These are phyloP conservation scores for Pterostichus niger DNA, from an alignment of 2,888 invertebrate genomes.

Conservation along the genomic window DNA sequence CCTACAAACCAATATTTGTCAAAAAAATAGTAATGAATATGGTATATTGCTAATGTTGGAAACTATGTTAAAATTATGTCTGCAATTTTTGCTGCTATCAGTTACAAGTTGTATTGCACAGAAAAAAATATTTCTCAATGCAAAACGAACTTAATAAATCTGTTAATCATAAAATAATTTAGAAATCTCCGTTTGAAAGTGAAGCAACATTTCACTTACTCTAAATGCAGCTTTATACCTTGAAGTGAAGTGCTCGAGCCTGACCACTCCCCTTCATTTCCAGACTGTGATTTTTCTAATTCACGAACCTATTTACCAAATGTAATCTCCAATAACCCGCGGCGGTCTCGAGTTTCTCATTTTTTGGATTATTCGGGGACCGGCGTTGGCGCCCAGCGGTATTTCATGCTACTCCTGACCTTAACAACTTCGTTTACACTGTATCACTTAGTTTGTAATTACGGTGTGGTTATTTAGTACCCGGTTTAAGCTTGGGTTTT, in stretches of 20 bases:
- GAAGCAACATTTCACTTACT: too few species aligned
- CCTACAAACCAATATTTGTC: not conserved
- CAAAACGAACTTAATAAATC: too few species aligned
- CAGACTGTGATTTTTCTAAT: conserved; percentile 11
- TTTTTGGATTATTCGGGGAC: conserved; percentile 23
- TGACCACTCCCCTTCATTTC: not conserved
- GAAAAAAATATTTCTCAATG: too few species aligned
- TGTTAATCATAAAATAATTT: too few species aligned
- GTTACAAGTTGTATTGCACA: too few species aligned
- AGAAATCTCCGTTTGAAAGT: too few species aligned
- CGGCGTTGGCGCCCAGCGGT: not conserved
- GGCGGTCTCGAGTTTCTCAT: conserved; percentile 18
- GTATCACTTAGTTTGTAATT: conserved; percentile 56
- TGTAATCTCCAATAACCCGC: conserved; percentile 45
- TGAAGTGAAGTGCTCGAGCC: not conserved
- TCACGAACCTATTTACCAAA: conserved; percentile 40
- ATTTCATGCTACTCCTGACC: conserved; percentile 44
- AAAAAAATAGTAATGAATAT: too few species aligned
- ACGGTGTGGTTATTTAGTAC: conserved; percentile 34
- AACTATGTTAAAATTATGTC: too few species aligned
- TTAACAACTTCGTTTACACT: conserved; percentile 32
- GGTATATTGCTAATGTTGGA: too few species aligned
- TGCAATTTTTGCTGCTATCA: too few species aligned
- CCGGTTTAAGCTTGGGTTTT: conserved; percentile 14
- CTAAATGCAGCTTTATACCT: too few species aligned